Base-by-base conservation (phyloP, 2,113 vertebrate genomes). In the Pungitius pungitius region DNA sequence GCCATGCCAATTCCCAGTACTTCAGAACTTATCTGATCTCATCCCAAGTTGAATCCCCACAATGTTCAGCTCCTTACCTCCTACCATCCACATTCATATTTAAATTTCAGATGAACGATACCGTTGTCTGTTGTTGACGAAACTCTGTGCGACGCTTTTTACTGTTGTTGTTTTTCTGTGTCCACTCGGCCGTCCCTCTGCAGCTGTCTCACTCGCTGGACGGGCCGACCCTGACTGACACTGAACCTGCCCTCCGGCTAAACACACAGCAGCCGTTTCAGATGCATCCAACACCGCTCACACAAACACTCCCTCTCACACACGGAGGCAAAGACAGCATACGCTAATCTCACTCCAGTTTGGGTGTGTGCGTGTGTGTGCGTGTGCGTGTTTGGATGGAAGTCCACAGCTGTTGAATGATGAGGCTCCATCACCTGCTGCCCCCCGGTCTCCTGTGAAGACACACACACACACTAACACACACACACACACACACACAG, bases 381-480 rank as follows among this genome's bases (percentile, higher is more conserved):
- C 52, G 76, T 77, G 52, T 66, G 60, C 57, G 77, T 75, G 72
- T 84, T 75, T 69, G 69, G n/a, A 14, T 77, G 3, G 33, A 57
- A 69, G 77, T 78, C 70, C 69, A 40, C 74, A 85, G 84, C 82
- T 82, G 85, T 30, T 82, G 80, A 82, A 77, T 43, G 74, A 84
- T 83, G 81, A 84, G 65, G 15, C 49, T 88, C 71, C 77, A 80
- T 87, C 81, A 86, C 87, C 85, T 87, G 83, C 77, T 71, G 73
- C 64, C 60, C 58, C 70, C 69, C 69, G 42, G 47, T 61, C 80
- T 70, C 51, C 74, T 78, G 69, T 79, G 75, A 75, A 75, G 33
- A 35, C 33, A 35, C 4, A 35, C 33, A 35, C 33, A 35, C 73
- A 63, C 55, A 26, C 17, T 47, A 18, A 66, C 54, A 67, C 69